A percentile compares a stretch with the other conserved stretches of the same genome.
phyloP scores from a whole-genome alignment of 2,797 vertebrate genomes.

The Pogoniulus pusillus region DNA sequence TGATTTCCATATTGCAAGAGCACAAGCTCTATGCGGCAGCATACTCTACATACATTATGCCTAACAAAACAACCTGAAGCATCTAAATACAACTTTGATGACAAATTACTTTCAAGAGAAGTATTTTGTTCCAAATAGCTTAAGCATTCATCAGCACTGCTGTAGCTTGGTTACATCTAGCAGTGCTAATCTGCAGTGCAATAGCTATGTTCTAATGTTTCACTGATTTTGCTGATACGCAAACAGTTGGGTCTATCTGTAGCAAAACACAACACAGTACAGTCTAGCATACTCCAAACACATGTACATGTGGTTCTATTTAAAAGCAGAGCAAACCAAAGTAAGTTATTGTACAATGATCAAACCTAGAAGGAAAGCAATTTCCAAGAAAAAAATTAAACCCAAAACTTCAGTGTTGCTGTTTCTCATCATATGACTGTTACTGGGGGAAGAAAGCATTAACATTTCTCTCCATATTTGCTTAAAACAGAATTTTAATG shows the following conservation, averaged over 20 bases:
- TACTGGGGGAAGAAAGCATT: background rate
- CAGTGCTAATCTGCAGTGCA: background rate
- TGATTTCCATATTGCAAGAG: background rate
- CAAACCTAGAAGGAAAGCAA: background rate
- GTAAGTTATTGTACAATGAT: background rate
- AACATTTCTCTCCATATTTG: background rate
- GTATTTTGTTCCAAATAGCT: background rate
- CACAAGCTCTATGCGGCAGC: background rate
- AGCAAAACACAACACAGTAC: background rate
- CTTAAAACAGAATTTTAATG: background rate
- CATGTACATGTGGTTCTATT: background rate
- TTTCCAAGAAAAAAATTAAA: conserved; percentile 1
- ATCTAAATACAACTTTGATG: background rate
- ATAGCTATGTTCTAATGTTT: background rate
- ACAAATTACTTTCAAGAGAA: background rate
- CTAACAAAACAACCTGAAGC: background rate
- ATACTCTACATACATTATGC: no score
- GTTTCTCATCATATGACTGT: background rate
- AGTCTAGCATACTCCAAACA: background rate
- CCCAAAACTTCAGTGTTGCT: background rate
- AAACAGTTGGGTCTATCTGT: background rate
- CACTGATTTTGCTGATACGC: background rate
- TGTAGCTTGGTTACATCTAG: background rate
- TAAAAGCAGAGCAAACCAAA: background rate
- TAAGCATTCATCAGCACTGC: background rate